Conservation (phyloP, 2,113 vertebrate genomes). For the Myiozetetes cayanensis region DNA sequence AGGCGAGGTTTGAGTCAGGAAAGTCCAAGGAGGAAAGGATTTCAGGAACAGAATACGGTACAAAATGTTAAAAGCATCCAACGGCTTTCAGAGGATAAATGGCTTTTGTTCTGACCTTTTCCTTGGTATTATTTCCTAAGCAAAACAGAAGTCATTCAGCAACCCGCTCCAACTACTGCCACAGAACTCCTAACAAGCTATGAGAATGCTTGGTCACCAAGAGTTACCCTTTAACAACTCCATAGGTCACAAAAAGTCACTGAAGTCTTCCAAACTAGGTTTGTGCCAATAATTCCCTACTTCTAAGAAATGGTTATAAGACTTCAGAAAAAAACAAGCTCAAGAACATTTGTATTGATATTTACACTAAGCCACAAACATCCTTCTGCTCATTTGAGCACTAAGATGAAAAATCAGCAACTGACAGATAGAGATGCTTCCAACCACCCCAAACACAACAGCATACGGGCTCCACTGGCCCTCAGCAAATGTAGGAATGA, state of each 20-base stretch:
- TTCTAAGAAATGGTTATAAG: not conserved
- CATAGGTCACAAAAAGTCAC: not conserved
- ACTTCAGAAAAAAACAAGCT: not conserved
- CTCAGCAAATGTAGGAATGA: not conserved
- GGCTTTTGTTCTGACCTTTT: slow-evolving; percentile 32
- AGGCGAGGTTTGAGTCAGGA: not conserved
- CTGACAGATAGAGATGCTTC: not conserved
- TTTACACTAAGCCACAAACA: not conserved
- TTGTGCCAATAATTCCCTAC: not conserved
- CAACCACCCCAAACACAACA: not conserved
- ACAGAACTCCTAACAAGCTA: not conserved
- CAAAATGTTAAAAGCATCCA: not conserved
- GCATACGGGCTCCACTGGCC: not conserved
- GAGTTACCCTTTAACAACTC: not conserved
- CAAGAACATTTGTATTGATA: not conserved
- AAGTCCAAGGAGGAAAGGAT: not conserved
- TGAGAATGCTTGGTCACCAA: not conserved
- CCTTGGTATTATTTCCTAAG: not conserved
- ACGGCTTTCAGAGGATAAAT: not conserved
- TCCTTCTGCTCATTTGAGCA: not conserved
- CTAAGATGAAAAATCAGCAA: not conserved
- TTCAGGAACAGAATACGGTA: not conserved
- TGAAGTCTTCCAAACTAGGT: not conserved
- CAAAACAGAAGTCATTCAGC: not conserved
- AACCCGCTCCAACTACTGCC: not conserved